Conservation (phyloP, 2,113 vertebrate species). For the Solea senegalensis region DNA sequence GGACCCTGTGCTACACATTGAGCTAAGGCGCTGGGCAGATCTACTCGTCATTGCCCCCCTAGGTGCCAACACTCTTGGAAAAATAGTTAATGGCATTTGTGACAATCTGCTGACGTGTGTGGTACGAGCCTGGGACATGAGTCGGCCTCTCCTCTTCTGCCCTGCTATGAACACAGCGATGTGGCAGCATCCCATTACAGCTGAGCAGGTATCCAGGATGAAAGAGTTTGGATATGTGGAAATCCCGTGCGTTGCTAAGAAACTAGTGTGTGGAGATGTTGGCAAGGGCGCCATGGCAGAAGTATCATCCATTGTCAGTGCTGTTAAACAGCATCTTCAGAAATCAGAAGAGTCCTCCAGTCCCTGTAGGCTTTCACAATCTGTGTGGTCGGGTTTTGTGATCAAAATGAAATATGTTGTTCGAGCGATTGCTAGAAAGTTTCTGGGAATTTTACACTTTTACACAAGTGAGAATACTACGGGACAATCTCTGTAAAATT, state of each 20-base stretch:
- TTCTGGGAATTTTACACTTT: too few relatives aligned
- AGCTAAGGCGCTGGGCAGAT: constrained; percentile 94
- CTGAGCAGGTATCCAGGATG: constrained; percentile 85
- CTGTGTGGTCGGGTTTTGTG: background rate
- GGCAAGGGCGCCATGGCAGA: constrained; percentile 72
- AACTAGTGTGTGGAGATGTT: constrained; percentile 93
- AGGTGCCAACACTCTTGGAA: constrained; percentile 96
- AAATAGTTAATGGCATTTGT: constrained; percentile 93
- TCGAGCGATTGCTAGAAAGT: too few relatives aligned
- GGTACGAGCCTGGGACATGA: constrained; percentile 92
- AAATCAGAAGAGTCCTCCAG: background rate
- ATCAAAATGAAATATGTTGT: background rate
- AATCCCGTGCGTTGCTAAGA: constrained; percentile 92
- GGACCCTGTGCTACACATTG: constrained; percentile 94
- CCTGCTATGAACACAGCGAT: constrained; percentile 98
- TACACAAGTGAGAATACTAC: too few relatives aligned
- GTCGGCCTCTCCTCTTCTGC: constrained; percentile 93
- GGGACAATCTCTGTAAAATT: too few relatives aligned
- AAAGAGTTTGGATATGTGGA: constrained; percentile 90
- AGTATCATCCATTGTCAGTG: background rate
- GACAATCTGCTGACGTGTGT: constrained; percentile 96
- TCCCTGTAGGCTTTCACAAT: background rate
- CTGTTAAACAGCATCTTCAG: background rate
- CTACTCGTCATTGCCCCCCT: constrained; percentile 92
- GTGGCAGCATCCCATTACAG: constrained; percentile 95